A percentile compares a stretch with the other conserved stretches of the same genome.
These are phyloP conservation scores for Dyspetes luteomarginatus DNA, from an alignment of 2,888 invertebrate species.

Conservation along the genomic window DNA sequence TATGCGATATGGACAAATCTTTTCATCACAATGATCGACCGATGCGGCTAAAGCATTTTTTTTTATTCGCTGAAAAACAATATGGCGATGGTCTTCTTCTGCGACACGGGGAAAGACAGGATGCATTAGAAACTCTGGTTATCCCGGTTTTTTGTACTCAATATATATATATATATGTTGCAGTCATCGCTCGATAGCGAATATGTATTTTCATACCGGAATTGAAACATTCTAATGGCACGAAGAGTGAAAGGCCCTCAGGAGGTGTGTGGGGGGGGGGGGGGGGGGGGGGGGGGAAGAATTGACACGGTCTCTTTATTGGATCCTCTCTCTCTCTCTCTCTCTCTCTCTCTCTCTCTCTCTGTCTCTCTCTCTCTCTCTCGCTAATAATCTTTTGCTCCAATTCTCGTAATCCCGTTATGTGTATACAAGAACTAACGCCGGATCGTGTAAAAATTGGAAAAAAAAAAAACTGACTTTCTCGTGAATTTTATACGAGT, in stretches of 20 bases:
- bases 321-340: constrained; percentile 57
- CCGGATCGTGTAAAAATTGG: too few relatives aligned
- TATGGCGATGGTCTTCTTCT: neutral
- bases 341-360: too few relatives aligned
- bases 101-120: neutral
- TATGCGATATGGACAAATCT: neutral
- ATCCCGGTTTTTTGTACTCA: constrained; percentile 28
- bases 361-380: too few relatives aligned
- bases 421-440: too few relatives aligned
- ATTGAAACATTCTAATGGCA: constrained; percentile 36
- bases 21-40: neutral
- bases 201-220: constrained; percentile 48
- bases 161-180: neutral
- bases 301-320: constrained; percentile 46
- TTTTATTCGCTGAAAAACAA: neutral
- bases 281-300: too few relatives aligned
- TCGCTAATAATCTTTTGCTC: constrained; percentile 56
- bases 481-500: too few relatives aligned
- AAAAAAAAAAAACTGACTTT: too few relatives aligned
- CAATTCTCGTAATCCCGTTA: constrained; percentile 59
- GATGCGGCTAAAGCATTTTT: neutral
- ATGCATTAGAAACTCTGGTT: constrained; percentile 43
- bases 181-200: constrained; percentile 5
- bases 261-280: too few relatives aligned
- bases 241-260: constrained; percentile 15